Evolutionary conservation across 1,140 invertebrate species (phyloP).

Genomic region (Coptotermes formosanus): DNA sequence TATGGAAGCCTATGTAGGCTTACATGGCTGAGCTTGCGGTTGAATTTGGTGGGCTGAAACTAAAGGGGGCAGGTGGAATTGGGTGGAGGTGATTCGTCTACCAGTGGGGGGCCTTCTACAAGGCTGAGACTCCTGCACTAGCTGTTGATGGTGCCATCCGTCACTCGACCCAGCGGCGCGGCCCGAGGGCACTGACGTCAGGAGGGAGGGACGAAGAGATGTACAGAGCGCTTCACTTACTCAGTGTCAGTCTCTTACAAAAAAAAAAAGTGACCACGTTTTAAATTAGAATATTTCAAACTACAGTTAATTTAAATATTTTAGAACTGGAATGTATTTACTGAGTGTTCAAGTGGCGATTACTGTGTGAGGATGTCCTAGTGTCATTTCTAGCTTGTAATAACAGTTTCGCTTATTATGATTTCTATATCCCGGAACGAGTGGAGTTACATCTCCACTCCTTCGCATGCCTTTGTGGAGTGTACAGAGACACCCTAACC

Average conservation of each 20-base stretch:
- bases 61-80: neutral
- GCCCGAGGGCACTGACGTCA: no score
- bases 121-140: neutral
- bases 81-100: neutral
- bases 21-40: no score
- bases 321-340: no score
- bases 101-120: conserved; percentile 3
- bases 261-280: no score
- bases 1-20: neutral
- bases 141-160: conserved; percentile 9
- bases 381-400: no score
- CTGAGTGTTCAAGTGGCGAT: no score
- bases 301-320: neutral
- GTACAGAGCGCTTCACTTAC: neutral
- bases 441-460: no score
- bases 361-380: no score
- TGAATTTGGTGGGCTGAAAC: neutral
- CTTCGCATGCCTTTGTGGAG: no score
- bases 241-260: neutral
- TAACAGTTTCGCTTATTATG: no score
- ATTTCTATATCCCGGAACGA: no score
- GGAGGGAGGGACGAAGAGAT: neutral
- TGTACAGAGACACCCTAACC: no score
- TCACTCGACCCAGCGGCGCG: neutral
- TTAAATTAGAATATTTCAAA: neutral